Conservation (phyloP, 2,888 invertebrate species). For the Agriopis leucophaearia region DNA sequence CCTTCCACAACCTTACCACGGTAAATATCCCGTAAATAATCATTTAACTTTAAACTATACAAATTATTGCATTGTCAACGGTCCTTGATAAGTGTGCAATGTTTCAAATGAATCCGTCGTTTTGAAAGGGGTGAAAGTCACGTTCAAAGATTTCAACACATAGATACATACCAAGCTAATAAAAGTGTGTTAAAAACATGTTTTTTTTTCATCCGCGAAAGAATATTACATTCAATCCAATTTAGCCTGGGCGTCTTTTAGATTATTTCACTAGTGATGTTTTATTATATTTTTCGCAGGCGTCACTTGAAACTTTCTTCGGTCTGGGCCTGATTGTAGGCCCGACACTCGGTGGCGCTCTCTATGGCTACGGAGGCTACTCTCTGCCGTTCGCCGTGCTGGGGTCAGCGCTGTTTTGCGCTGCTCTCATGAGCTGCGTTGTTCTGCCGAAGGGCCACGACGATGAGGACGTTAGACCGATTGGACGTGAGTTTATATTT, state of each 20-base stretch:
- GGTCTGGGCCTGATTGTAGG: constrained; percentile 95
- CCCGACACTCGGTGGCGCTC: constrained; percentile 95
- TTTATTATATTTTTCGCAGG: constrained; percentile 74
- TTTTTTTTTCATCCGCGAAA: no score
- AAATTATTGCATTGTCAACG: no score
- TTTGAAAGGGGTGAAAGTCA: no score
- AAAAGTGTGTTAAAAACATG: no score
- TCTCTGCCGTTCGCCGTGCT: constrained; percentile 93
- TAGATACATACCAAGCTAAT: no score
- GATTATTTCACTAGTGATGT: neutral
- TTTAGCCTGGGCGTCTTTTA: neutral
- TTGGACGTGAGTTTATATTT: constrained; percentile 84
- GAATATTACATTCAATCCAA: neutral
- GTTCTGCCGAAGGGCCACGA: constrained; percentile 89
- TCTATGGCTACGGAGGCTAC: constrained; percentile 93
- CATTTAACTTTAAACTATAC: no score
- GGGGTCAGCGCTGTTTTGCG: constrained; percentile 91
- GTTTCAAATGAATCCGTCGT: no score
- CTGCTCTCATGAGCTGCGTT: constrained; percentile 91
- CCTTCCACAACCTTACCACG: no score
- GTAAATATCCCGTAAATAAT: no score
- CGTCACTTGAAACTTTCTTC: constrained; percentile 94
- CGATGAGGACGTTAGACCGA: constrained; percentile 85
- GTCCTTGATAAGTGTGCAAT: no score
- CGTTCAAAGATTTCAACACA: no score